phyloP scores from a whole-genome alignment of 1,140 invertebrate genomes.

The Eumeta japonica region DNA sequence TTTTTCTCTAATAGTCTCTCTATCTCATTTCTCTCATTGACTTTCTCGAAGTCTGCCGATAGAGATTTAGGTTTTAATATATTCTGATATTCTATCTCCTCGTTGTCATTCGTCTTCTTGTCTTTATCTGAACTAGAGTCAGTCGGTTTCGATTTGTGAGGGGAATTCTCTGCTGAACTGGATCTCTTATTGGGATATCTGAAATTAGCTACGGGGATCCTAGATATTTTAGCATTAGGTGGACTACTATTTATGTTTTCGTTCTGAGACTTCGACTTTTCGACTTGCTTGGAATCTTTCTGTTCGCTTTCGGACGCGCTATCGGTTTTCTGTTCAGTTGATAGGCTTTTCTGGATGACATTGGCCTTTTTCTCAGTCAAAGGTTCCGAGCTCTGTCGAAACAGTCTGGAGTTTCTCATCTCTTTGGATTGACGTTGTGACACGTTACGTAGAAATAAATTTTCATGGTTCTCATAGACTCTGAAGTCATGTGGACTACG shows the following conservation, averaged over 20 bases:
- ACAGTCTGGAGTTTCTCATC: slow-evolving; percentile 32
- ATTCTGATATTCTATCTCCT: slow-evolving; percentile 44
- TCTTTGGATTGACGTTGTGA: slow-evolving; percentile 49
- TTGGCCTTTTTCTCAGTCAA: slow-evolving; percentile 32
- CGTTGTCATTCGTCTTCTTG: slow-evolving; percentile 8
- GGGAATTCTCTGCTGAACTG: slow-evolving; percentile 39
- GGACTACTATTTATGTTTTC: slow-evolving; percentile 39
- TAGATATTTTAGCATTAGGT: slow-evolving; percentile 38
- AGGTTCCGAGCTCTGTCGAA: slow-evolving; percentile 48
- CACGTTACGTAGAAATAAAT: slow-evolving; percentile 48
- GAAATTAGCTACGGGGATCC: slow-evolving; percentile 52
- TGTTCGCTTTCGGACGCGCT: slow-evolving; percentile 20
- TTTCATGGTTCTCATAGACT: slow-evolving; percentile 54
- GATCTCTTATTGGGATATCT: slow-evolving; percentile 50
- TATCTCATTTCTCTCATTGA: slow-evolving; percentile 17
- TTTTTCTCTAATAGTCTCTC: slow-evolving; percentile 28
- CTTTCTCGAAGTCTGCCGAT: slow-evolving; percentile 2
- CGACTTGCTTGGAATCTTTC: too few species aligned
- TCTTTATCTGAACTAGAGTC: slow-evolving; percentile 2
- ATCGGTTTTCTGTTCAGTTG: slow-evolving; percentile 41
- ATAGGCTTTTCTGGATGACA: slow-evolving; percentile 43
- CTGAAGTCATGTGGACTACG: slow-evolving; percentile 30
- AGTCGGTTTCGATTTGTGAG: slow-evolving; percentile 23
- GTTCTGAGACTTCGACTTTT: slow-evolving; percentile 16
- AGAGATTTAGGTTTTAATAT: slow-evolving; percentile 21